A percentile compares a stretch with the other conserved stretches of the same genome.
Evolutionary conservation across 1,140 invertebrate species (phyloP).

Genomic region (Drosophila tristis): DNA sequence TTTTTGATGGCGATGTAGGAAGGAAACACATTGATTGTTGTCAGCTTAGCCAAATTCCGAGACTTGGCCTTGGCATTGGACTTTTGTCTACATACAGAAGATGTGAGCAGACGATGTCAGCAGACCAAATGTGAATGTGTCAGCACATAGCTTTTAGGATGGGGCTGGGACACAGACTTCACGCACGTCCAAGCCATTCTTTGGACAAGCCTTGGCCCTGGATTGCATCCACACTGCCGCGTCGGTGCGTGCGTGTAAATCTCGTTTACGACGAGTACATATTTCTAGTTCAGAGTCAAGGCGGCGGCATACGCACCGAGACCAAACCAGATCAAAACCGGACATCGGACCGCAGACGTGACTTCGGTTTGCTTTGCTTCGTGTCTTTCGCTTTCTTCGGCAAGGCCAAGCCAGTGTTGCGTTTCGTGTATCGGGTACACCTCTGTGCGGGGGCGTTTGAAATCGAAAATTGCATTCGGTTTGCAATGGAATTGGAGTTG

Average conservation of each 20-base stretch:
- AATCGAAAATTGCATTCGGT: background rate
- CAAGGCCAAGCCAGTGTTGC: slow-evolving; percentile 8
- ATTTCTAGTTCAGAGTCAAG: slow-evolving; percentile 52
- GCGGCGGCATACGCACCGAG: slow-evolving; percentile 28
- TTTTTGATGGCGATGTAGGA: slow-evolving; percentile 8
- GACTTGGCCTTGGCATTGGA: slow-evolving; percentile 23
- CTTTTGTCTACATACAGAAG: slow-evolving; percentile 1
- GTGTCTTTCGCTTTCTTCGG: slow-evolving; percentile 47
- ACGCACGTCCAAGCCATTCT: too few species aligned
- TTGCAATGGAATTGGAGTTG: slow-evolving; percentile 17
- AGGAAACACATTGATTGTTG: slow-evolving; percentile 26
- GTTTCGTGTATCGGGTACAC: background rate
- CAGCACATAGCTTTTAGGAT: too few species aligned
- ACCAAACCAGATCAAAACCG: slow-evolving; percentile 29
- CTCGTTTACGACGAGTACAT: slow-evolving; percentile 13
- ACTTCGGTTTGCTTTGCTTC: slow-evolving; percentile 11
- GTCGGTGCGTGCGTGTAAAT: slow-evolving; percentile 23
- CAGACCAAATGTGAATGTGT: too few species aligned
- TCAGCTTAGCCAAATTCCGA: slow-evolving; percentile 19
- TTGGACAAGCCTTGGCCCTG: slow-evolving; percentile 10
- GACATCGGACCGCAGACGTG: slow-evolving; percentile 33
- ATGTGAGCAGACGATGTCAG: too few species aligned
- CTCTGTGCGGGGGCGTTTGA: too few species aligned
- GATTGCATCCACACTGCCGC: slow-evolving; percentile 19
- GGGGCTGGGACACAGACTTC: too few species aligned